Conservation (phyloP, 2,888 invertebrate genomes). For the Nebria salina region DNA sequence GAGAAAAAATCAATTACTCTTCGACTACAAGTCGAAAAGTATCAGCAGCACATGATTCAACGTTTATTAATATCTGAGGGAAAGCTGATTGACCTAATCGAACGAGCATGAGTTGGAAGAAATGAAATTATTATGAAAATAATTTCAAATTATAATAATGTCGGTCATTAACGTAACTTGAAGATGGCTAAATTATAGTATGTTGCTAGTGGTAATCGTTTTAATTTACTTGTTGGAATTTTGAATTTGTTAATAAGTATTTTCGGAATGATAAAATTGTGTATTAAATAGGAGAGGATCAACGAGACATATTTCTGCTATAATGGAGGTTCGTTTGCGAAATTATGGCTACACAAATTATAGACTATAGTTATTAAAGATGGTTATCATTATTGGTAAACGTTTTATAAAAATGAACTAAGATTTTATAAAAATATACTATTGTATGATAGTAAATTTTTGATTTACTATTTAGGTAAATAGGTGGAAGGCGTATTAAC, state of each 20-base stretch:
- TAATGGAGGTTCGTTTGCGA: too few species aligned
- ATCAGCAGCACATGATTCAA: not conserved
- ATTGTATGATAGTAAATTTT: too few species aligned
- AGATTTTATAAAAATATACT: too few species aligned
- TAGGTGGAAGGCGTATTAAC: too few species aligned
- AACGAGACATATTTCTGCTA: too few species aligned
- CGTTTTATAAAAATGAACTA: too few species aligned
- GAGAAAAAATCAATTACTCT: not conserved
- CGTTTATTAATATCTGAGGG: constrained; percentile 30
- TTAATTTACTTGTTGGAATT: not conserved
- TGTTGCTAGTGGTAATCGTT: not conserved
- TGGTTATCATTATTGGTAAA: too few species aligned
- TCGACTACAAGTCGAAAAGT: not conserved
- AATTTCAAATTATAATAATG: constrained; percentile 29
- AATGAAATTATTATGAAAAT: constrained; percentile 31
- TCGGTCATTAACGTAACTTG: constrained; percentile 28
- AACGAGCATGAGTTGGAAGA: constrained; percentile 32
- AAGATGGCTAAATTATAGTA: not conserved
- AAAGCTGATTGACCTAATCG: constrained; percentile 30
- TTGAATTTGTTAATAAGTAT: not conserved
- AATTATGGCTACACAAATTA: too few species aligned
- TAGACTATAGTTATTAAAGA: too few species aligned
- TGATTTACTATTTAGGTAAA: too few species aligned
- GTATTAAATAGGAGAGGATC: too few species aligned
- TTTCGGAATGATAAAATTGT: not conserved